phyloP scores from a whole-genome alignment of 2,888 invertebrate genomes.

The Osedax fenrisi region DNA sequence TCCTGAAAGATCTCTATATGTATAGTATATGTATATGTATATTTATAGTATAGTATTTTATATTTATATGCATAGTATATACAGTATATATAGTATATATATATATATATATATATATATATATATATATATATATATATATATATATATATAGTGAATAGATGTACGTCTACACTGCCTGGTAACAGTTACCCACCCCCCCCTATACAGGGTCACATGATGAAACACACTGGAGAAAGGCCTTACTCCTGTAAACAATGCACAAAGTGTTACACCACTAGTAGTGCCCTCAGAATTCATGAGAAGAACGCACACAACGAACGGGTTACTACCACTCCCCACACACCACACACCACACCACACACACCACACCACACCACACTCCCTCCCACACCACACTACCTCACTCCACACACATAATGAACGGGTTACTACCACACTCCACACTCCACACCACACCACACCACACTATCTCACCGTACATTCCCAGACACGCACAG shows the following conservation, averaged over 20 bases:
- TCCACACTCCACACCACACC: background rate
- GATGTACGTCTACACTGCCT: background rate
- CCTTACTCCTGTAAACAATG: background rate
- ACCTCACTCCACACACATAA: background rate
- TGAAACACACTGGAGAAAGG: background rate
- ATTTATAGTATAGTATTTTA: too few relatives aligned
- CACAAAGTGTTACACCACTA: background rate
- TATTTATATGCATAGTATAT: too few relatives aligned
- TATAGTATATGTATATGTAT: too few relatives aligned
- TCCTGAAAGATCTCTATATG: too few relatives aligned
- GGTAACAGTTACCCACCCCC: too few relatives aligned
- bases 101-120: too few relatives aligned
- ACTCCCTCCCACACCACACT: background rate
- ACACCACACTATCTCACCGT: background rate
- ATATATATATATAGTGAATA: background rate
- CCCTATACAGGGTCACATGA: background rate
- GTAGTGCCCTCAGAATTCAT: background rate
- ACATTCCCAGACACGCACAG: background rate
- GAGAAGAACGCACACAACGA: background rate
- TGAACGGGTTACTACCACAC: background rate
- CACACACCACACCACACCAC: background rate
- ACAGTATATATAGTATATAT: too few relatives aligned
- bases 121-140: too few relatives aligned
- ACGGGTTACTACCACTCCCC: background rate
- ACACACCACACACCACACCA: background rate